Percentiles rank a stretch among this genome's conserved stretches.
phyloP scores from a whole-genome alignment of 1,140 invertebrate species.

The Lethocerus indicus region DNA sequence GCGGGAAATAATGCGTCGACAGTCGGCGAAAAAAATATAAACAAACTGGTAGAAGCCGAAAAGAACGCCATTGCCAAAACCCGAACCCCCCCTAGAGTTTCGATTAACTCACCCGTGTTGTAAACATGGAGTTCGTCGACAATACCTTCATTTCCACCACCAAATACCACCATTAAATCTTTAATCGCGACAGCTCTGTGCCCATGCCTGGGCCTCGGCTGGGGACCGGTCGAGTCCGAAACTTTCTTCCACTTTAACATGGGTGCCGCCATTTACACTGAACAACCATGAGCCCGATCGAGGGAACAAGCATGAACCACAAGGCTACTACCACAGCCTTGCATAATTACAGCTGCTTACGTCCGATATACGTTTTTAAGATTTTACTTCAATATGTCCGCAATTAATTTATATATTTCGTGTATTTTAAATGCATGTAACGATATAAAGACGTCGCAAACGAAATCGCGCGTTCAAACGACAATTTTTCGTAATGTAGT shows the following conservation, averaged over 20 bases:
- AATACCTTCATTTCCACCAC: constrained; percentile 98
- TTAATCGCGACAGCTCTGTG: constrained; percentile 95
- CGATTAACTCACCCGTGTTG: constrained; percentile 43
- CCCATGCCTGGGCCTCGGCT: constrained; percentile 90
- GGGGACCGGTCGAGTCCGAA: constrained; percentile 77
- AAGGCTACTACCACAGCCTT: too few relatives aligned
- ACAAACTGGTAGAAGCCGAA: background rate
- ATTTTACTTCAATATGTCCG: too few relatives aligned
- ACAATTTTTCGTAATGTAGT: too few relatives aligned
- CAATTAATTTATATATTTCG: too few relatives aligned
- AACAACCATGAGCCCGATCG: too few relatives aligned
- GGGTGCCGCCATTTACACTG: constrained; percentile 11
- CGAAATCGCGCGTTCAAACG: too few relatives aligned
- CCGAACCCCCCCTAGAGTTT: background rate
- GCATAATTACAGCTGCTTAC: too few relatives aligned
- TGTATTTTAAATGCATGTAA: too few relatives aligned
- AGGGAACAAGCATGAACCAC: too few relatives aligned
- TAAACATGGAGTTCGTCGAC: constrained; percentile 98
- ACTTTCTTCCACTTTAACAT: constrained; percentile 76
- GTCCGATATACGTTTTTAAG: too few relatives aligned
- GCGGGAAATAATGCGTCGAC: too few relatives aligned
- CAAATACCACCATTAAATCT: constrained; percentile 98
- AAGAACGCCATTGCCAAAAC: background rate
- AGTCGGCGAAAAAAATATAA: background rate
- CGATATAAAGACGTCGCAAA: too few relatives aligned